These are phyloP conservation scores for Chelmon rostratus DNA, from an alignment of 2,797 vertebrate species.

Conservation along the genomic window DNA sequence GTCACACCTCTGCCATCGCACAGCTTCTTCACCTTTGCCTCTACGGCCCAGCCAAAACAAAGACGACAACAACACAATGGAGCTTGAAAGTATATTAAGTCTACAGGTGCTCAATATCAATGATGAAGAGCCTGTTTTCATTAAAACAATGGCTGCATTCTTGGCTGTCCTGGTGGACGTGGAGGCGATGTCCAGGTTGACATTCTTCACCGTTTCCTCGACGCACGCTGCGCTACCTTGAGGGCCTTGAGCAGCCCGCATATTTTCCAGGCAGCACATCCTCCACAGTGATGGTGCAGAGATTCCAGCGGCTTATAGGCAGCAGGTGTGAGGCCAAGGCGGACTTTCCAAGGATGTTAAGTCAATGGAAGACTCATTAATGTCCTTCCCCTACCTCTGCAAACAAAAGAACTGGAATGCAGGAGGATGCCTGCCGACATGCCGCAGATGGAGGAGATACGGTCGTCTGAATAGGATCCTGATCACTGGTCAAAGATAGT, in stretches of 20 bases:
- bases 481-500: slow-evolving; percentile 79
- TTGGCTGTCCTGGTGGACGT: slow-evolving; percentile 78
- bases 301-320: slow-evolving; percentile 74
- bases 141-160: slow-evolving; percentile 85
- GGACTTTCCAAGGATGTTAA: slow-evolving; percentile 89
- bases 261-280: slow-evolving; percentile 84
- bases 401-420: slow-evolving; percentile 89
- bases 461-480: slow-evolving; percentile 75
- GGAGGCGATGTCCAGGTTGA: slow-evolving; percentile 74
- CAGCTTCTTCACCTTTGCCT: slow-evolving; percentile 52
- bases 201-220: slow-evolving; percentile 84
- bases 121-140: slow-evolving; percentile 67
- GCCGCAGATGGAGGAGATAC: slow-evolving; percentile 83
- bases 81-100: slow-evolving; percentile 78
- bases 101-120: slow-evolving; percentile 86
- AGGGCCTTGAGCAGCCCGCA: slow-evolving; percentile 65
- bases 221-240: slow-evolving; percentile 73
- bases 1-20: slow-evolving; percentile 40
- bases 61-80: slow-evolving; percentile 71
- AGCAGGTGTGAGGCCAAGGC: slow-evolving; percentile 83
- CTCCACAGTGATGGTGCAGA: slow-evolving; percentile 65
- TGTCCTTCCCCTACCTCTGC: slow-evolving; percentile 81
- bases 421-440: slow-evolving; percentile 83
- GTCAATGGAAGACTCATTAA: slow-evolving; percentile 83
- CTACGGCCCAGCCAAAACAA: slow-evolving; percentile 70